These are phyloP conservation scores for Ploceus nigricollis DNA, from an alignment of 2,113 vertebrate species.

Conservation along the genomic window DNA sequence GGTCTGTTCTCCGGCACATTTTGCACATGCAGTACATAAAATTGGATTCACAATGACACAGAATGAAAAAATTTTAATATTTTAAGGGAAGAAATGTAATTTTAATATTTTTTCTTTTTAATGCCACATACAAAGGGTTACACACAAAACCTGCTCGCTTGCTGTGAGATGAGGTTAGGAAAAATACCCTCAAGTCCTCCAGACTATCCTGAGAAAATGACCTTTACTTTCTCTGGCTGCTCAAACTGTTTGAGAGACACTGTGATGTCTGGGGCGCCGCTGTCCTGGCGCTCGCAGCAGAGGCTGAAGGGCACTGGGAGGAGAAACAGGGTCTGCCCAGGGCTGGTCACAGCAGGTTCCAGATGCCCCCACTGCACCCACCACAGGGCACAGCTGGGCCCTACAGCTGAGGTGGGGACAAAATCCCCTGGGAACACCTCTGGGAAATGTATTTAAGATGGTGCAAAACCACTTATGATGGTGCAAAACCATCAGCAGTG, in stretches of 20 bases:
- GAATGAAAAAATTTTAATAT: neutral
- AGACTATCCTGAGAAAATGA: neutral
- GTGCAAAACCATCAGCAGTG: neutral
- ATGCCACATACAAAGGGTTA: neutral
- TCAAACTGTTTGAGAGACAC: neutral
- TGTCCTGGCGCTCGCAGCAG: fast-evolving
- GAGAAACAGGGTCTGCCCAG: fast-evolving
- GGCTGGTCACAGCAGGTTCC: neutral
- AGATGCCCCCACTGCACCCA: fast-evolving
- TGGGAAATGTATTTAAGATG: neutral
- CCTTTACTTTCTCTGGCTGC: neutral
- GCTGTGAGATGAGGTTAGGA: neutral
- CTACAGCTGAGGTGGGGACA: neutral
- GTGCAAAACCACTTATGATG: neutral
- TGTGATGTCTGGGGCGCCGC: fast-evolving
- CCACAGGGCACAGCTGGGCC: neutral
- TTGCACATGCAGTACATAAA: neutral
- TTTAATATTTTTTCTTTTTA: neutral
- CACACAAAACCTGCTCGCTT: neutral
- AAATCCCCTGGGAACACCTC: neutral
- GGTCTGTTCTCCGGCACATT: fast-evolving
- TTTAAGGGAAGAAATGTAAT: neutral
- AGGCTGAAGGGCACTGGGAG: neutral
- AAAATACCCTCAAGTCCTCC: neutral
- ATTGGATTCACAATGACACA: neutral